Conservation (phyloP, 2,797 vertebrate genomes). For the Orientallactaga sibirica region DNA sequence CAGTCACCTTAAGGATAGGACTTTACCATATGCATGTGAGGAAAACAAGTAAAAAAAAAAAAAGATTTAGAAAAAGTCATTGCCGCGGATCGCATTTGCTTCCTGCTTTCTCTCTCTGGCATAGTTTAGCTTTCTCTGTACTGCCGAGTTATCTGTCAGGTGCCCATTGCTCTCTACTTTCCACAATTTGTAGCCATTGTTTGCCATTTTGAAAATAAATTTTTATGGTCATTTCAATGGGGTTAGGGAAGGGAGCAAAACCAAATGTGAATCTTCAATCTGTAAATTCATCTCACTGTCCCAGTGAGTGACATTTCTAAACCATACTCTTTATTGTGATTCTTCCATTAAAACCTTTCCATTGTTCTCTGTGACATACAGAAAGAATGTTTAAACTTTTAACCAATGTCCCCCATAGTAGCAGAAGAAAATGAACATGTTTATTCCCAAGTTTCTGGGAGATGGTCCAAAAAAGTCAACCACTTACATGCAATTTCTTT, state of each 20-base stretch:
- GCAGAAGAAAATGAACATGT: slow-evolving; percentile 52
- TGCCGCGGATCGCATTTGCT: not conserved
- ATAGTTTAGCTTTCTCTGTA: not conserved
- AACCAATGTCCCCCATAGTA: not conserved
- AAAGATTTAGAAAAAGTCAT: not conserved
- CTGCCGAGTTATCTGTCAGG: not conserved
- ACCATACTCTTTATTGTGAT: not conserved
- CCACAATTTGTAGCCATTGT: not conserved
- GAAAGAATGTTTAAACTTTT: slow-evolving; percentile 57
- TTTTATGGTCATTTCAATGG: slow-evolving; percentile 6
- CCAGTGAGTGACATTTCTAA: slow-evolving; percentile 12
- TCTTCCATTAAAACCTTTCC: slow-evolving; percentile 29
- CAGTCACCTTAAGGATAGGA: not conserved
- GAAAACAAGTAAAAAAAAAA: not conserved
- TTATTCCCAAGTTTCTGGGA: slow-evolving; percentile 64
- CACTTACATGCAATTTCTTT: slow-evolving; percentile 68
- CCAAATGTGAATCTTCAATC: slow-evolving; percentile 4
- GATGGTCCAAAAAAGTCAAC: slow-evolving; percentile 71
- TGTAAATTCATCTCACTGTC: not conserved
- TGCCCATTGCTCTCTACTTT: not conserved
- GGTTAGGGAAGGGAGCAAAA: not conserved
- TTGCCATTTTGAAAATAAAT: not conserved
- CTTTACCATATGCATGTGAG: not conserved
- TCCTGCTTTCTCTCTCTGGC: not conserved
- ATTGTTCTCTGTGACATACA: slow-evolving; percentile 5